Evolutionary conservation across 2,888 invertebrate species (phyloP).

Genomic region (Oxyscelio sp.): DNA sequence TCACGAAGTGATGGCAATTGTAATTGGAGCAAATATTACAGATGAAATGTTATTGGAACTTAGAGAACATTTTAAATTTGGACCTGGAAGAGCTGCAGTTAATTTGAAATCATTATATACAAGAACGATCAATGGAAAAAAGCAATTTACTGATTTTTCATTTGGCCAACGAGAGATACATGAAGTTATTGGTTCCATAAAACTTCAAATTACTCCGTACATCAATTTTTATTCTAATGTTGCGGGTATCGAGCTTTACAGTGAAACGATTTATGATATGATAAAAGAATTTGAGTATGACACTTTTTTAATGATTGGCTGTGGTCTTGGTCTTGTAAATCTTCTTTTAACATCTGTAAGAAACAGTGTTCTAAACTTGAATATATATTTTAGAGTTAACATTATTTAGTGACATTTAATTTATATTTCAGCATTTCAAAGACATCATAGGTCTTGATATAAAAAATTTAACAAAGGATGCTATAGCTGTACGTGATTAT

Average conservation of each 20-base stretch:
- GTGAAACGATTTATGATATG: constrained; percentile 29
- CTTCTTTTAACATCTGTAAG: constrained; percentile 54
- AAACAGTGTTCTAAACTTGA: neutral
- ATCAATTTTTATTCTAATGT: constrained; percentile 54
- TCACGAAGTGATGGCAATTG: constrained; percentile 50
- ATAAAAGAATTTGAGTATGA: constrained; percentile 34
- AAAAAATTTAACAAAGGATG: neutral
- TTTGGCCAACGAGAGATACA: constrained; percentile 29
- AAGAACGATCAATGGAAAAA: constrained; percentile 25
- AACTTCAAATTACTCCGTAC: constrained; percentile 23
- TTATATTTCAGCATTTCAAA: constrained; percentile 4
- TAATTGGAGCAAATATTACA: constrained; percentile 45
- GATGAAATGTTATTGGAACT: constrained; percentile 7
- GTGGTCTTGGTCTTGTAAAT: constrained; percentile 54
- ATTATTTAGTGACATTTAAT: no score
- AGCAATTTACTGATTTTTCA: constrained; percentile 5
- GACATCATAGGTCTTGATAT: constrained; percentile 22
- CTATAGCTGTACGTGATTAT: neutral
- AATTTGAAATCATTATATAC: constrained; percentile 24
- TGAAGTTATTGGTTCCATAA: constrained; percentile 42
- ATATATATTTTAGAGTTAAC: no score
- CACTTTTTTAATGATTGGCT: constrained; percentile 46
- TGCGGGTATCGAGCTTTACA: constrained; percentile 49
- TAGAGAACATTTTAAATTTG: constrained; percentile 7
- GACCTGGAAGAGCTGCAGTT: neutral